Conservation (phyloP, 2,888 invertebrate genomes). For the Stramonita haemastoma region DNA sequence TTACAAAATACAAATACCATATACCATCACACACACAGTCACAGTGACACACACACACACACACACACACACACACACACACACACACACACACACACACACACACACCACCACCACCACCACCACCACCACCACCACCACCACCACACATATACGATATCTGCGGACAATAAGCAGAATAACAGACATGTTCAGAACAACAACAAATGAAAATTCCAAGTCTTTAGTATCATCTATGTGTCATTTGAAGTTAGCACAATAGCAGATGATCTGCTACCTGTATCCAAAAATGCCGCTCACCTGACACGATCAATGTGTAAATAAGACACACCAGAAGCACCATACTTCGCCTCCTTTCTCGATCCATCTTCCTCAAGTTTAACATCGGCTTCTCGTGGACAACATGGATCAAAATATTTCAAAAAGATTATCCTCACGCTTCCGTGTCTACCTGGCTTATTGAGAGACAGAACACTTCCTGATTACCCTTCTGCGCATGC, state of each 20-base stretch:
- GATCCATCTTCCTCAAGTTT: not conserved
- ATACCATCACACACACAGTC: not conserved
- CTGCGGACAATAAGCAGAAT: no score
- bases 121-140: no score
- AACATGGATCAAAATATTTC: not conserved
- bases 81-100: conserved; percentile 7
- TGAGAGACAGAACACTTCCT: conserved; percentile 17
- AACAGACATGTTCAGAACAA: no score
- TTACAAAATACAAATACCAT: no score
- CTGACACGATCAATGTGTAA: conserved; percentile 7
- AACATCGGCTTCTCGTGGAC: not conserved
- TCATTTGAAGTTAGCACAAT: not conserved
- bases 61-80: not conserved
- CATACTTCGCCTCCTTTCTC: not conserved
- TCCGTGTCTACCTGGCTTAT: not conserved
- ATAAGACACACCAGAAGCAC: conserved; percentile 26
- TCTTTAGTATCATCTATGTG: not conserved
- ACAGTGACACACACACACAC: conserved; percentile 9
- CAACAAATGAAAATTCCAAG: no score
- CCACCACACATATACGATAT: no score
- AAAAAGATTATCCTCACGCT: not conserved
- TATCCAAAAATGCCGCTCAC: not conserved
- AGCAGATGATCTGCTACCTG: not conserved
- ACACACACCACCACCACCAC: not conserved
- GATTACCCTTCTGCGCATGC: conserved; percentile 31